A percentile compares a stretch with the other conserved stretches of the same genome.
These are phyloP conservation scores for Sipha maydis DNA, from an alignment of 2,888 invertebrate genomes.

Conservation along the genomic window DNA sequence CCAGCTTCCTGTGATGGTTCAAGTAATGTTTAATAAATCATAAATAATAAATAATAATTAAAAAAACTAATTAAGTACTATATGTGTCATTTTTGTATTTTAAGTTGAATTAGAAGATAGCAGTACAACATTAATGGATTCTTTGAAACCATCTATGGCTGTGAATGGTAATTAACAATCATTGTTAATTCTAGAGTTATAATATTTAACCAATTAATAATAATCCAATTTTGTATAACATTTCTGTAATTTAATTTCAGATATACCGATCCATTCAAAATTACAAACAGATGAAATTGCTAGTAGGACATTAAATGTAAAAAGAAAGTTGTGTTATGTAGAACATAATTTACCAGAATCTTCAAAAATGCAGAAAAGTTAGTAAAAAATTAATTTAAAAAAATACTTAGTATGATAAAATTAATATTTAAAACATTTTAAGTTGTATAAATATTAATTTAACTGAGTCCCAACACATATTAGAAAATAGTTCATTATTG, in stretches of 20 bases:
- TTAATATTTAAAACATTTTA: conserved; percentile 27
- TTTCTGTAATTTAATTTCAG: no score
- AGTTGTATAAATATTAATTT: background rate
- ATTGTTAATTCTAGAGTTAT: no score
- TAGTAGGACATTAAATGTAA: background rate
- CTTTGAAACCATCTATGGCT: background rate
- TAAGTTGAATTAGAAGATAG: conserved; percentile 12
- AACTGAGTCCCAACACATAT: background rate
- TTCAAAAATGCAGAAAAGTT: conserved; percentile 1
- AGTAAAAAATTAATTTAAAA: background rate
- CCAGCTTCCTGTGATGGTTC: no score
- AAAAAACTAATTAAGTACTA: no score
- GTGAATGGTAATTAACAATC: background rate
- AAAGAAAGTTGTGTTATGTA: conserved; percentile 11
- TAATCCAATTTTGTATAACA: no score
- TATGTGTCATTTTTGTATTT: background rate
- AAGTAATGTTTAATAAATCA: background rate
- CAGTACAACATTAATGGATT: background rate
- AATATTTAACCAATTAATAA: no score
- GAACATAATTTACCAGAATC: conserved; percentile 13
- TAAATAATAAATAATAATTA: background rate
- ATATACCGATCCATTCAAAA: no score
- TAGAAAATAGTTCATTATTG: background rate
- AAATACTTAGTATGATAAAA: background rate
- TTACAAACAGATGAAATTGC: no score